Evolutionary conservation across 2,113 vertebrate genomes (phyloP).

Genomic region (Nycticorax nycticorax): DNA sequence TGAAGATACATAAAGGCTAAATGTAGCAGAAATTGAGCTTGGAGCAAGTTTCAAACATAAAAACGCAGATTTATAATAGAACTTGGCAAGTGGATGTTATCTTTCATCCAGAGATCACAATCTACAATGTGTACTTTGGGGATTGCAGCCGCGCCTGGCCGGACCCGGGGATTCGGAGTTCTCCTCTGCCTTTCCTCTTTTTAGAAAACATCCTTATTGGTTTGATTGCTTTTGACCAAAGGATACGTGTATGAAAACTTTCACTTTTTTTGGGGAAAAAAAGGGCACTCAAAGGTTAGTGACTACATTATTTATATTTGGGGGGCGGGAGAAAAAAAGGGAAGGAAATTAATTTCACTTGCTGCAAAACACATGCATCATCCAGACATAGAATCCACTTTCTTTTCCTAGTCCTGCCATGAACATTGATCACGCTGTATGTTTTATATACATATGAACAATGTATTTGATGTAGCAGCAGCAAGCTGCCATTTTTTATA

Average conservation of each 20-base stretch:
- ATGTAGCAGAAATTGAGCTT: conserved; percentile 24
- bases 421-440: neutral
- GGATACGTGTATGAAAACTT: neutral
- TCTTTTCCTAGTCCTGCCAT: neutral
- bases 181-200: neutral
- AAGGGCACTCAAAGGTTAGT: neutral
- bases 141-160: neutral
- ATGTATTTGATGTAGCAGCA: neutral
- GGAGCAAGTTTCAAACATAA: conserved; percentile 19
- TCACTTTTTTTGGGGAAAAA: neutral
- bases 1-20: conserved; percentile 10
- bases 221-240: neutral
- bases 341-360: neutral
- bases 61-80: neutral
- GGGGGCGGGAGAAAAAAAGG: too few species aligned
- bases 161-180: neutral
- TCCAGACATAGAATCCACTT: neutral
- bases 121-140: neutral
- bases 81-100: conserved; percentile 13
- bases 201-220: neutral
- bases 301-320: neutral
- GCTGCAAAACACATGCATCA: neutral
- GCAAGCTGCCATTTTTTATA: neutral
- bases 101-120: conserved; percentile 47
- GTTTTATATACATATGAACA: neutral